A percentile compares a stretch with the other conserved stretches of the same genome.
Evolutionary conservation across 2,888 invertebrate species (phyloP).

Genomic region (Diaphora mendica): DNA sequence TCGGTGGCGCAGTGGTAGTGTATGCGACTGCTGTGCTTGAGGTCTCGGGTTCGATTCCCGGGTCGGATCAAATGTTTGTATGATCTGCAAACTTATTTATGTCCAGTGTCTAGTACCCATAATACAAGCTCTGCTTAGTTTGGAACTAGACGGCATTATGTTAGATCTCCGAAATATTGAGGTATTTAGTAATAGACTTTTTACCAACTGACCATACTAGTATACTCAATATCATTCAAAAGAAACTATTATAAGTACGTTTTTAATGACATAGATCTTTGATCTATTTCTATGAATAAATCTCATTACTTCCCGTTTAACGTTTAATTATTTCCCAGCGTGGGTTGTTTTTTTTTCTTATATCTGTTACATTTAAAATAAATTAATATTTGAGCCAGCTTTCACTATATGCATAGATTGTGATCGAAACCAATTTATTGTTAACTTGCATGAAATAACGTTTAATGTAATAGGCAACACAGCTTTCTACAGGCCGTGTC

Average conservation of each 20-base stretch:
- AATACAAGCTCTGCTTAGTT: no score
- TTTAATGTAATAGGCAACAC: constrained; percentile 22
- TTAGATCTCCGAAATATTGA: no score
- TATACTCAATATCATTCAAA: not conserved
- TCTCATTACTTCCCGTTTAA: no score
- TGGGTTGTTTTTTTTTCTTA: constrained; percentile 1
- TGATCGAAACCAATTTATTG: constrained; percentile 49
- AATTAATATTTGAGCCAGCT: constrained; percentile 39
- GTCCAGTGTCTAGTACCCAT: no score
- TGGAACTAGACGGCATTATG: no score
- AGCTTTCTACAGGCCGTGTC: constrained; percentile 6
- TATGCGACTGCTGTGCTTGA: no score
- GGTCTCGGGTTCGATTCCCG: no score
- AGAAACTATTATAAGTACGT: not conserved
- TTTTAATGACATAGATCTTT: not conserved
- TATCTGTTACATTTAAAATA: constrained; percentile 24
- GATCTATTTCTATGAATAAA: not conserved
- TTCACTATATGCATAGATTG: constrained; percentile 37
- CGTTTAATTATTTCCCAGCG: not conserved
- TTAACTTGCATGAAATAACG: constrained; percentile 49
- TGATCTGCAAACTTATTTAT: no score
- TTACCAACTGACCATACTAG: not conserved
- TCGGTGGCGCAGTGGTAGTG: no score
- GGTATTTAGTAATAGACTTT: not conserved
- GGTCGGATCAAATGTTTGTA: no score